Evolutionary conservation across 2,797 vertebrate species (phyloP).

Genomic region (Harpagifer antarcticus): DNA sequence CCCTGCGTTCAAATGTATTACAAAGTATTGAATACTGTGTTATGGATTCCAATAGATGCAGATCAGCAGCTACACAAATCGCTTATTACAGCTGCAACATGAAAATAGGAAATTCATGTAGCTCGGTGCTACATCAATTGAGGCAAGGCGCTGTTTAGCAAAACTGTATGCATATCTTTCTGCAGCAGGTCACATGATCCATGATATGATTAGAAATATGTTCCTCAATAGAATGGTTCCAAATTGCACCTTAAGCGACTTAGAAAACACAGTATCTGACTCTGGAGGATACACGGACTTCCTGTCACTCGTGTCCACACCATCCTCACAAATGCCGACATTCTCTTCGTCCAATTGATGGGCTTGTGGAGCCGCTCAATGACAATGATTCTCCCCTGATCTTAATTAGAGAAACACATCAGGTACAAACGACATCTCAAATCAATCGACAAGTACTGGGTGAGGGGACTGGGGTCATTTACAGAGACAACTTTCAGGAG

Average conservation of each 20-base stretch:
- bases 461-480: conserved; percentile 42
- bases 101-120: conserved; percentile 22
- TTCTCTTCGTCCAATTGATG: conserved; percentile 90
- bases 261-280: neutral
- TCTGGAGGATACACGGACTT: neutral
- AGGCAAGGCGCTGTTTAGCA: neutral
- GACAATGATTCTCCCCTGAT: conserved; percentile 93
- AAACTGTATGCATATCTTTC: conserved; percentile 2
- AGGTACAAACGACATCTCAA: conserved; percentile 95
- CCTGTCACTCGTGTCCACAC: conserved; percentile 51
- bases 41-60: conserved; percentile 32
- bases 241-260: neutral
- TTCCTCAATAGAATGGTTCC: too few relatives aligned
- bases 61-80: conserved; percentile 28
- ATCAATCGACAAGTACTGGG: conserved; percentile 89
- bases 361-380: conserved; percentile 92
- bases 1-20: conserved; percentile 20
- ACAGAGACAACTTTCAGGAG: conserved; percentile 84
- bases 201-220: too few relatives aligned
- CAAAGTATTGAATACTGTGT: conserved; percentile 25
- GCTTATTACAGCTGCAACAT: conserved; percentile 22
- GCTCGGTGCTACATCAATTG: neutral
- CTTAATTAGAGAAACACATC: conserved; percentile 99
- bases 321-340: conserved; percentile 61
- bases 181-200: neutral